These are phyloP conservation scores for Gymnoscelis rufifasciata DNA, from an alignment of 2,888 invertebrate species.

Conservation along the genomic window DNA sequence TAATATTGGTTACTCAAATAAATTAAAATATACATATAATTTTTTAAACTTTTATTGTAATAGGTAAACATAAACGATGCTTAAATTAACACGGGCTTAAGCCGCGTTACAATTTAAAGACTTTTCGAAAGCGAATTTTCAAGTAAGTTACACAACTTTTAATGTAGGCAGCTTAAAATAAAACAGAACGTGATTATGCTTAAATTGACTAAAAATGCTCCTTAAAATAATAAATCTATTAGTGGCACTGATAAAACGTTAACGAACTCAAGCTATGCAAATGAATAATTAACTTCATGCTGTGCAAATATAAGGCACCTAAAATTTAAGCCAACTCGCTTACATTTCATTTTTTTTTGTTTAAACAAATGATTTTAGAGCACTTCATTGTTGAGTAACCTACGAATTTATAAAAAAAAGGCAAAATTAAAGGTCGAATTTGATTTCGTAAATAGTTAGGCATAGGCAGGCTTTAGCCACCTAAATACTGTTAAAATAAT, in stretches of 20 bases:
- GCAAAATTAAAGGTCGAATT: background rate
- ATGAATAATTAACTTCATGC: conserved; percentile 22
- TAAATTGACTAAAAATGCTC: conserved; percentile 66
- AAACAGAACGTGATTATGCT: conserved; percentile 49
- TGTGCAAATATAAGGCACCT: conserved; percentile 65
- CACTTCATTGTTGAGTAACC: conserved; percentile 5
- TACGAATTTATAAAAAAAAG: conserved; percentile 6
- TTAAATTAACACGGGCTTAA: conserved; percentile 62
- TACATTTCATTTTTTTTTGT: background rate
- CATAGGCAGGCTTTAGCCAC: conserved; percentile 32
- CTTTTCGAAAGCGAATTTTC: conserved; percentile 20
- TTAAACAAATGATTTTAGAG: conserved; percentile 3
- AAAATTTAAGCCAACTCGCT: conserved; percentile 22
- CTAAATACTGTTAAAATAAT: conserved; percentile 54
- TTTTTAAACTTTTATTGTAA: conserved; percentile 53
- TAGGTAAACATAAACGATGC: conserved; percentile 70
- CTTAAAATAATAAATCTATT: conserved; percentile 45
- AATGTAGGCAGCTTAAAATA: conserved; percentile 39
- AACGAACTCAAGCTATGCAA: conserved; percentile 21
- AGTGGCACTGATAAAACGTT: conserved; percentile 63
- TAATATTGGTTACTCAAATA: too few relatives aligned
- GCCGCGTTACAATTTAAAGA: conserved; percentile 36
- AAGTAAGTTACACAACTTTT: conserved; percentile 19
- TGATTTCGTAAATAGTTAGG: too few relatives aligned
- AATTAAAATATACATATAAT: background rate